phyloP scores from a whole-genome alignment of 2,797 vertebrate species.

The Ctenopoma multispine region DNA sequence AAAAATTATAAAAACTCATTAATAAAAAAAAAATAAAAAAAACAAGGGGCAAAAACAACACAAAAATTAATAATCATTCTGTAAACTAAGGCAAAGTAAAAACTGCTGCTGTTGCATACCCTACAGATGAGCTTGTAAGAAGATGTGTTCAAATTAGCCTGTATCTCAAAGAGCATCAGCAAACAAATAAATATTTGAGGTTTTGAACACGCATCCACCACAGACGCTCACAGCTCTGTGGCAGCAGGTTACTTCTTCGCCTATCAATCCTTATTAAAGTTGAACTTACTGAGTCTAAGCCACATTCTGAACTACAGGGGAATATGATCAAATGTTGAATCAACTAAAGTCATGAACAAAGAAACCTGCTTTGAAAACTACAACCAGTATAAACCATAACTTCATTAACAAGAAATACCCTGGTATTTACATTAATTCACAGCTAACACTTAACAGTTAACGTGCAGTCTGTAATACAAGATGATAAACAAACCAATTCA shows the following conservation, averaged over 20 bases:
- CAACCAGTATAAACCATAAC: too few species aligned
- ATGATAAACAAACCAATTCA: background rate
- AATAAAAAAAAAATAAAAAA: background rate
- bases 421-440: background rate
- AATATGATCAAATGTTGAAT: background rate
- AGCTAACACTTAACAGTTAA: background rate
- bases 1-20: too few species aligned
- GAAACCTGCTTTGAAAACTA: too few species aligned
- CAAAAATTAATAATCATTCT: background rate
- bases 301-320: background rate
- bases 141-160: too few species aligned
- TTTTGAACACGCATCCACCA: conserved; percentile 1
- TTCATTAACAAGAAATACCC: too few species aligned
- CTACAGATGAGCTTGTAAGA: background rate
- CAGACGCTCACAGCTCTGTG: background rate
- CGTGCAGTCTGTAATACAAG: background rate
- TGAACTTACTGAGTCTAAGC: background rate
- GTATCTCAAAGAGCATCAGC: too few species aligned
- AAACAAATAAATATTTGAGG: conserved; percentile 26
- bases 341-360: too few species aligned
- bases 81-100: conserved; percentile 7
- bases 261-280: background rate
- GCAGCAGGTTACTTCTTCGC: background rate
- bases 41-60: background rate
- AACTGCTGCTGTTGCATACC: background rate